These are phyloP conservation scores for Anableps anableps DNA, from an alignment of 2,797 vertebrate species.

Conservation along the genomic window DNA sequence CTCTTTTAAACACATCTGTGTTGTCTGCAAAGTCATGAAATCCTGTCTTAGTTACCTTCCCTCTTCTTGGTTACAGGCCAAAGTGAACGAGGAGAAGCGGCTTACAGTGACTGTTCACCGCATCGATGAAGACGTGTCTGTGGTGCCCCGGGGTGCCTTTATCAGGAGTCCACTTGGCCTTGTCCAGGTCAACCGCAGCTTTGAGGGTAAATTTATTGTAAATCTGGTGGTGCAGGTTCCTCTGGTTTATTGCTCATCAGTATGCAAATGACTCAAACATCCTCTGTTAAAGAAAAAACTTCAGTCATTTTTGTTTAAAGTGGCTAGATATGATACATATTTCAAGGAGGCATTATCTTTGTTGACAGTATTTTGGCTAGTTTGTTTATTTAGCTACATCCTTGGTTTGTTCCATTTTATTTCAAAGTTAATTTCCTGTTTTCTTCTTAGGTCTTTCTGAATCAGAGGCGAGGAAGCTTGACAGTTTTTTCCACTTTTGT, in stretches of 20 bases:
- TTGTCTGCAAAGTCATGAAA: not conserved
- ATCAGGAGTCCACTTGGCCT: constrained; percentile 84
- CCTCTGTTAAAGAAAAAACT: not conserved
- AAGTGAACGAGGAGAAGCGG: constrained; percentile 88
- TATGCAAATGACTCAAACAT: not conserved
- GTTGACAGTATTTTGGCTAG: not conserved
- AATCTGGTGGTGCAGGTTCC: not conserved
- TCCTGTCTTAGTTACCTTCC: not conserved
- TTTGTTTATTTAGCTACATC: not conserved
- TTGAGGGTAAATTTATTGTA: constrained; percentile 83
- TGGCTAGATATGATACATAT: not conserved
- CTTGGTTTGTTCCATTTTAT: not conserved
- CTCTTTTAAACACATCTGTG: not conserved
- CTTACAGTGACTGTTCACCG: constrained; percentile 84
- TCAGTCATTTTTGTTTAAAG: not conserved
- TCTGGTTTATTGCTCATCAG: not conserved
- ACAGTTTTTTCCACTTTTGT: constrained; percentile 90
- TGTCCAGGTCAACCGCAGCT: constrained; percentile 87
- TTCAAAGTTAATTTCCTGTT: not conserved
- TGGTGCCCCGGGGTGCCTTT: constrained; percentile 89
- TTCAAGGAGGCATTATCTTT: not conserved
- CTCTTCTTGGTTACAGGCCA: constrained; percentile 66
- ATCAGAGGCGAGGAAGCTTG: constrained; percentile 85
- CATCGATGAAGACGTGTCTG: constrained; percentile 88
- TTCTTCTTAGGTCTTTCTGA: constrained; percentile 84